phyloP scores from a whole-genome alignment of 92 coral and sea anemone genomes.

The Paragorgia papillata region DNA sequence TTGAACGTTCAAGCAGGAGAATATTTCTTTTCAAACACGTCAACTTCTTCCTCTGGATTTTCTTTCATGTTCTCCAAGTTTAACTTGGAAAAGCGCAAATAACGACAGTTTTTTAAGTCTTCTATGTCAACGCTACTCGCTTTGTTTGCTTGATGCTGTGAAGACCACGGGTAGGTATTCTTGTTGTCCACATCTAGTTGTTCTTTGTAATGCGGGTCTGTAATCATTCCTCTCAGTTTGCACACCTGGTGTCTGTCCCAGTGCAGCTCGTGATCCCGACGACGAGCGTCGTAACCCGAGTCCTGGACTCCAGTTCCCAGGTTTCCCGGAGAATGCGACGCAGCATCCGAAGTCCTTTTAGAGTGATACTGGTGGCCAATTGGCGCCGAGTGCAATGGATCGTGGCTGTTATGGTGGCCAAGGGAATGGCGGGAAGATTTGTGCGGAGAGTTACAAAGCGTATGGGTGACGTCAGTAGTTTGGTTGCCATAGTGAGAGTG shows the following conservation, averaged over 20 bases:
- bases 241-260: slow-evolving; percentile 42
- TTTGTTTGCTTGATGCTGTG: slow-evolving; percentile 6
- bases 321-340: slow-evolving; percentile 5
- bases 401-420: slow-evolving; percentile 46
- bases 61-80: slow-evolving; percentile 39
- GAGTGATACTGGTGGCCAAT: no score
- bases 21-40: slow-evolving; percentile 31
- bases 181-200: slow-evolving; percentile 29
- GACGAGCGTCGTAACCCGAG: slow-evolving; percentile 4
- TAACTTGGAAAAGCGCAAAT: slow-evolving; percentile 39
- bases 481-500: slow-evolving; percentile 58
- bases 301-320: slow-evolving; percentile 25
- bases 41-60: slow-evolving; percentile 44
- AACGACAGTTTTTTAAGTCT: slow-evolving; percentile 32
- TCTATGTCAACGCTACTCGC: slow-evolving; percentile 7
- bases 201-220: slow-evolving; percentile 44
- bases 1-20: neutral
- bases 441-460: slow-evolving; percentile 40
- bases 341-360: slow-evolving; percentile 8
- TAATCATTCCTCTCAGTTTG: slow-evolving; percentile 35
- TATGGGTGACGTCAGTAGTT: slow-evolving; percentile 7
- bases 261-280: slow-evolving; percentile 39
- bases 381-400: slow-evolving; percentile 18
- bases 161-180: slow-evolving; percentile 26
- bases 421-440: slow-evolving; percentile 22